Evolutionary conservation across 2,888 invertebrate species (phyloP), one percentile per base, ranked within the genome.

Genomic region (Meganola albula): DNA sequence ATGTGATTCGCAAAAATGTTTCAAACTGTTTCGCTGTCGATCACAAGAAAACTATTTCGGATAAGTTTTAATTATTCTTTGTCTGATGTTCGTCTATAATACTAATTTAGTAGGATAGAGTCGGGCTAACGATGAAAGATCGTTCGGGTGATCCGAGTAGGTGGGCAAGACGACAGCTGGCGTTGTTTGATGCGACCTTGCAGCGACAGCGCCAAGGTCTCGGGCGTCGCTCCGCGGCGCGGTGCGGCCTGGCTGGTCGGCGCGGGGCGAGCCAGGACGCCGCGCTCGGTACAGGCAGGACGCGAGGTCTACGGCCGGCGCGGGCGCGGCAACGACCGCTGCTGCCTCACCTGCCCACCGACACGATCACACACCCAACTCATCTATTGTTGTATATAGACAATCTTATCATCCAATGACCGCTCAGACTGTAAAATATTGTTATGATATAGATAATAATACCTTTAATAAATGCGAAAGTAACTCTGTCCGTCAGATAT

Each of bases 151-250:
- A 24, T 12, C 18, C 22, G 22, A 11, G 13, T n/a, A n/a, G 12
- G 7, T 20, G 27, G 23, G 34, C 10, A 31, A 31, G 34, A 44
- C 44, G 51, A 44, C 48, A 47, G 49, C 48, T 53, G 51, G 58
- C 69, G 67, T 64, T n/a, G n/a, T n/a, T n/a, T n/a, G 12, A 33
- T 37, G 27, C 54, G 53, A 53, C 74, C 74, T 74, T 72, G 74
- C 68, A 58, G 57, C 60, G 58, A 38, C 59, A 52, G 48, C 67
- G 61, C 55, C 73, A 67, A 73, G 74, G 71, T 66, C 62, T 53
- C 54, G 71, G 63, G 32, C 70, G 58, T 43, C 58, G 67, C 58
- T 70, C 48, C 58, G 56, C 61, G 50, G 47, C 56, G 54, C 48
- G 52, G 34, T 57, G 31, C 36, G 32, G 31, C 30, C 44, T 31